Evolutionary conservation across 2,888 invertebrate species (phyloP).

Genomic region (Aethes cnicana): DNA sequence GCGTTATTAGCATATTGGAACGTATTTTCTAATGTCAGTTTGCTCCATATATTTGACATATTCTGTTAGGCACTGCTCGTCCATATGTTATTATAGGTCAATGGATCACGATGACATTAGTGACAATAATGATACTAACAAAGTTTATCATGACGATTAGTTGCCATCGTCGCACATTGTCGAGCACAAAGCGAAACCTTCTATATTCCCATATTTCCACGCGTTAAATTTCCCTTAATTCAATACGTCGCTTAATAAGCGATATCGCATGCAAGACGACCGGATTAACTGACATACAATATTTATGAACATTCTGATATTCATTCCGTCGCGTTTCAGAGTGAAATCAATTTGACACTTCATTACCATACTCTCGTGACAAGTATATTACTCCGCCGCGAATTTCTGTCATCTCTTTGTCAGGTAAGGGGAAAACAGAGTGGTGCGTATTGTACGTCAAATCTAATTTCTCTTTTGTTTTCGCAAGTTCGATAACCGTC

Average conservation of each 20-base stretch:
- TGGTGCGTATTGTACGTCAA: neutral
- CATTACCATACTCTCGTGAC: conserved; percentile 4
- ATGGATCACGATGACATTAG: no score
- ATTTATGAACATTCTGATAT: conserved; percentile 19
- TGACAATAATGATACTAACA: no score
- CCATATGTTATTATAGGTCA: no score
- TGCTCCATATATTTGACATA: no score
- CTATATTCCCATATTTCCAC: no score
- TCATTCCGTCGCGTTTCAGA: conserved; percentile 11
- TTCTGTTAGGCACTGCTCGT: no score
- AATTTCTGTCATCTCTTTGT: conserved; percentile 10
- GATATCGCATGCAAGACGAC: conserved; percentile 2
- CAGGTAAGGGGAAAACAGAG: conserved; percentile 12
- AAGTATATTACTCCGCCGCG: neutral
- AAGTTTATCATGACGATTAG: no score
- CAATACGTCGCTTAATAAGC: conserved; percentile 8
- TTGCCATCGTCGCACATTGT: no score
- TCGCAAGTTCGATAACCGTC: conserved; percentile 1
- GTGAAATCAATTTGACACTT: conserved; percentile 20
- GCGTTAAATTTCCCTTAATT: conserved; percentile 3
- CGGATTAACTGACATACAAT: conserved; percentile 23
- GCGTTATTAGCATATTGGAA: no score
- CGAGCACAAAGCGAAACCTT: no score
- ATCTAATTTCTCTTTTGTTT: conserved; percentile 12
- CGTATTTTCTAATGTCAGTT: no score